Base-by-base conservation (phyloP, 2,888 invertebrate species). In the Cordilura impudica region DNA sequence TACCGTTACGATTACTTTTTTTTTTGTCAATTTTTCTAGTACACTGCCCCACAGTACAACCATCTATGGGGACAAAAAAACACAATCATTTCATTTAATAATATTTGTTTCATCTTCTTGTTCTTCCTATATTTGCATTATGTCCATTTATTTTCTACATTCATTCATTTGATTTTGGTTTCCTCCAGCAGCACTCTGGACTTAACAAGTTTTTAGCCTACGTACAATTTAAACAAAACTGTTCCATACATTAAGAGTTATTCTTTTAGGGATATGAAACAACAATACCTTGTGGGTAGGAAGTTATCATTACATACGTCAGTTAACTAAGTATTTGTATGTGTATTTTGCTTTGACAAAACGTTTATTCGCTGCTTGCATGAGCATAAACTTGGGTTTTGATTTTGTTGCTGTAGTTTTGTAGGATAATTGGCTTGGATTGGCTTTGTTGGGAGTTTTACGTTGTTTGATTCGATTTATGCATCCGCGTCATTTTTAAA, bases 381-480 rank as follows among this genome's bases (percentile, higher is more conserved):
- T 74, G 70, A 74, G 78, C 73, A 69, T 73, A 74, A 74, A 70
- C 31, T 19, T 47, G 43, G n/a, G 43, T 26, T 69, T 12, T 73
- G 56, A 54, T 73, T 73, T 73, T 53, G 35, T 71, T 53, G 49
- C 12, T 66, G 58, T 29, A 75, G 70, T 67, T 79, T 79, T 74
- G 29, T 79, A 75, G 79, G 66, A 79, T 79, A 79, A 79, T 79
- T 79, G 79, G 79, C 71, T 78, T 71, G 79, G 79, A 67, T 78
- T 71, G 58, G 51, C 63, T 63, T 74, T 73, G 60, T 74, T 63
- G 51, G 16, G 47, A 58, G 53, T 56, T 31, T 71, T 51, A n/a
- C 23, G 5, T n/a, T 51, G 84, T 85, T 86, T 87, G 86, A 85
- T 87, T 85, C 87, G 86, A 87, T 87, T 87, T 87, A 87, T 87